Base-by-base conservation (phyloP, 35 echinoderm and acorn worm species). In the Apostichopus parvimensis region DNA sequence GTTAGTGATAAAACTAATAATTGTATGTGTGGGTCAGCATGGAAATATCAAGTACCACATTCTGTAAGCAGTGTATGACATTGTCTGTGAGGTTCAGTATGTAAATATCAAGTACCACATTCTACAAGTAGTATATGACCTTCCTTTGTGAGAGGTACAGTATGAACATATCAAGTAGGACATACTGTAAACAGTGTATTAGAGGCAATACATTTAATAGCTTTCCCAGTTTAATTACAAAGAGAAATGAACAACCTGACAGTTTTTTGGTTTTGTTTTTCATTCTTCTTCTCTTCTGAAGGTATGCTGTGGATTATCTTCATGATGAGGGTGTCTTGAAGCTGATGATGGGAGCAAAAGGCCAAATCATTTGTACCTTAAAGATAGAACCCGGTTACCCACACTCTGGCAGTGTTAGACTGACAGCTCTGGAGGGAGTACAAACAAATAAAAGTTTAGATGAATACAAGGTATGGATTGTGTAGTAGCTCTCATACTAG, bases 281-380 rank as follows among this genome's bases (percentile, higher is more conserved):
- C 34, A 2, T 45, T 45, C 34, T 82, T 12, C 6, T 26, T 72
- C 15, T 91, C 8, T 20, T 91, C 17, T 60, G 21, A 52, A 94
- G 93, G 79, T 94, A 94, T 91, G 93, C 93, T 70, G 87, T 94
- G 28, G 93, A 94, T 57, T 94, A 94, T 62, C 88, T 91, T 15
- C 93, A 94, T 77, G 93, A 91, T 23, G 88, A 94, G 52, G 78
- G 89, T 25, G 78, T 91, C 11, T 23, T 94, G 17, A 80, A 64
- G 55, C 73, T 87, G 25, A 94, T 94, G 93, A 68, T 94, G 52
- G 93, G 93, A 14, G 73, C 88, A 78, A 94, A 87, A 34, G 93
- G 93, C 86, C 93, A 94, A 55, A 81, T 94, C 1, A 87, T 94
- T 14, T 94, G 93, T 64, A 94, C 93, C 6, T 82, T 94, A 77